Conservation (phyloP, 2,797 vertebrate species). For the Galago senegalensis region DNA sequence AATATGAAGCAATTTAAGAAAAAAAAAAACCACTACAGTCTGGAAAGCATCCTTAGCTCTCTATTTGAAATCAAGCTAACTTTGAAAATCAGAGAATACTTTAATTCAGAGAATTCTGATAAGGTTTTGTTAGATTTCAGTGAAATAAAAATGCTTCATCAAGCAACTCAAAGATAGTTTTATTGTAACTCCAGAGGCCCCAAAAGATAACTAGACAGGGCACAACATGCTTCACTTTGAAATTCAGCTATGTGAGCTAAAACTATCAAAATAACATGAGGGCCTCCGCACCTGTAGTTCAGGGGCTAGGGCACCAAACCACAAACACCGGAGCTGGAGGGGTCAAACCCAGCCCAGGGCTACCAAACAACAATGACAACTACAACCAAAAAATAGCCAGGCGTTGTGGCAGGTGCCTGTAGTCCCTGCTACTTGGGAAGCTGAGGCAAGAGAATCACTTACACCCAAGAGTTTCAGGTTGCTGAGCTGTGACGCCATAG, state of each 20-base stretch:
- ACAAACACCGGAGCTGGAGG: too few relatives aligned
- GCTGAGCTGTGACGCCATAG: too few relatives aligned
- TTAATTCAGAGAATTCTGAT: slow-evolving; percentile 48
- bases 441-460: too few relatives aligned
- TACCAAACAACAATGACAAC: too few relatives aligned
- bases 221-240: neutral
- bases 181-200: neutral
- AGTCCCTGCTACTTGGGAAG: too few relatives aligned
- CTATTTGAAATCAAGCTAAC: slow-evolving; percentile 9
- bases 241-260: neutral
- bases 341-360: too few relatives aligned
- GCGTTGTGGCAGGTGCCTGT: too few relatives aligned
- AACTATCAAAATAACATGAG: neutral
- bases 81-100: slow-evolving; percentile 38
- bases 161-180: neutral
- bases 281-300: too few relatives aligned
- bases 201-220: neutral
- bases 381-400: too few relatives aligned
- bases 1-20: neutral
- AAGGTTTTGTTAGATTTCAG: slow-evolving; percentile 52
- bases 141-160: neutral
- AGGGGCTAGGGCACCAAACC: too few relatives aligned
- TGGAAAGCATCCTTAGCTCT: neutral
- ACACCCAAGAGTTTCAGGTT: too few relatives aligned
- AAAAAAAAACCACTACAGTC: neutral